These are phyloP conservation scores for Odocoileus virginianus DNA, from an alignment of 2,113 vertebrate species.

Conservation along the genomic window DNA sequence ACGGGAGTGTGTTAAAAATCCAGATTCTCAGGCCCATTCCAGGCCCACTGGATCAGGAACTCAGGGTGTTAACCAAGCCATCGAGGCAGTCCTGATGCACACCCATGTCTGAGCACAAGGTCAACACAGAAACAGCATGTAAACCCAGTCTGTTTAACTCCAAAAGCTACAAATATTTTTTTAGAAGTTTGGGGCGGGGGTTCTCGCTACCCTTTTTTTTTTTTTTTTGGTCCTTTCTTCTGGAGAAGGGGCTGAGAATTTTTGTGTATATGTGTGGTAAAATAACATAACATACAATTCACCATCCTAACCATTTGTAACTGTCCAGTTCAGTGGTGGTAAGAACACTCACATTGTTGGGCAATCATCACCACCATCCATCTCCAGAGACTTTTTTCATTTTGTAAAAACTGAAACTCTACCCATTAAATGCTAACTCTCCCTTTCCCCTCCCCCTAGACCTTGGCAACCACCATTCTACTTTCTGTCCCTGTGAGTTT, in stretches of 20 bases:
- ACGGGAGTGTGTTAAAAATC: not conserved
- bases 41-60: not conserved
- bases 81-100: not conserved
- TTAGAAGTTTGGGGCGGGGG: not conserved
- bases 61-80: not conserved
- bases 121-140: not conserved
- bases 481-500: not conserved
- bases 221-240: not conserved
- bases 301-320: not conserved
- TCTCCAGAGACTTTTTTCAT: not conserved
- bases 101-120: not conserved
- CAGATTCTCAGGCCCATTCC: not conserved
- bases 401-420: not conserved
- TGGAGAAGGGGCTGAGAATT: not conserved
- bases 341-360: not conserved
- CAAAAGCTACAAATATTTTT: not conserved
- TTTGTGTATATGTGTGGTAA: not conserved
- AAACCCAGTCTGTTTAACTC: not conserved
- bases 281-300: not conserved
- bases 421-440: not conserved
- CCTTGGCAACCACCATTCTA: not conserved
- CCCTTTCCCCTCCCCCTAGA: not conserved
- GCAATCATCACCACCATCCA: not conserved
- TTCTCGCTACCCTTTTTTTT: not conserved
- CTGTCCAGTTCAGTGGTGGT: not conserved